Conservation (phyloP, 2,797 vertebrate species). For the Alosa sapidissima region DNA sequence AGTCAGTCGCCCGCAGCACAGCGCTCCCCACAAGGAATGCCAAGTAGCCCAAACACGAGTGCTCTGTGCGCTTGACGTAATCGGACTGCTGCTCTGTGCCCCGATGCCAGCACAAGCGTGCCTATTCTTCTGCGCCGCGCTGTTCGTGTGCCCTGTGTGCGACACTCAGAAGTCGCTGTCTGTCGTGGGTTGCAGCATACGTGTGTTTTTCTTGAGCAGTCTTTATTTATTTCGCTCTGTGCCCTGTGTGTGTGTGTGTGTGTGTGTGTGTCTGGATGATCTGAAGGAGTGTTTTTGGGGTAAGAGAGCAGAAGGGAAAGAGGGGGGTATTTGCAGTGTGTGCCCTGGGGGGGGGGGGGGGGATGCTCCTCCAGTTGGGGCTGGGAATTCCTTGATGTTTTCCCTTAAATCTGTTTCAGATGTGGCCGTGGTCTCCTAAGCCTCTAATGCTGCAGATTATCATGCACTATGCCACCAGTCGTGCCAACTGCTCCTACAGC, state of each 20-base stretch:
- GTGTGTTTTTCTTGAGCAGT: slow-evolving; percentile 30
- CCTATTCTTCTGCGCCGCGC: background rate
- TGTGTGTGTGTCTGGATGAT: background rate
- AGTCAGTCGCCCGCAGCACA: background rate
- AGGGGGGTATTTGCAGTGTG: background rate
- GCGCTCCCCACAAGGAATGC: background rate
- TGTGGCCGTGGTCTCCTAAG: slow-evolving; percentile 38
- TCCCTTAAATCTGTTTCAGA: slow-evolving; percentile 36
- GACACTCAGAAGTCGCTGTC: background rate
- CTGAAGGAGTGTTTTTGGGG: background rate
- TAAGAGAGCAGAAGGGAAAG: background rate
- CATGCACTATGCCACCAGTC: slow-evolving; percentile 27
- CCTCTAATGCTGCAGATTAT: slow-evolving; percentile 45
- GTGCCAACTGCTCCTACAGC: slow-evolving; percentile 29
- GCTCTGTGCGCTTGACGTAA: slow-evolving; percentile 22
- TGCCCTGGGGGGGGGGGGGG: background rate
- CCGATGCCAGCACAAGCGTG: slow-evolving; percentile 19
- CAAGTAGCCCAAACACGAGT: slow-evolving; percentile 23
- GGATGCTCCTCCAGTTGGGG: slow-evolving; percentile 39
- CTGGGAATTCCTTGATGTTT: slow-evolving; percentile 36
- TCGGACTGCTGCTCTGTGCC: background rate
- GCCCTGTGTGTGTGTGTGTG: slow-evolving; percentile 4
- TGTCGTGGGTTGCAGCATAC: background rate
- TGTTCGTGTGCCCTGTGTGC: background rate
- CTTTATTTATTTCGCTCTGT: background rate